Conservation (phyloP, 2,113 vertebrate genomes). For the Nesoenas mayeri region DNA sequence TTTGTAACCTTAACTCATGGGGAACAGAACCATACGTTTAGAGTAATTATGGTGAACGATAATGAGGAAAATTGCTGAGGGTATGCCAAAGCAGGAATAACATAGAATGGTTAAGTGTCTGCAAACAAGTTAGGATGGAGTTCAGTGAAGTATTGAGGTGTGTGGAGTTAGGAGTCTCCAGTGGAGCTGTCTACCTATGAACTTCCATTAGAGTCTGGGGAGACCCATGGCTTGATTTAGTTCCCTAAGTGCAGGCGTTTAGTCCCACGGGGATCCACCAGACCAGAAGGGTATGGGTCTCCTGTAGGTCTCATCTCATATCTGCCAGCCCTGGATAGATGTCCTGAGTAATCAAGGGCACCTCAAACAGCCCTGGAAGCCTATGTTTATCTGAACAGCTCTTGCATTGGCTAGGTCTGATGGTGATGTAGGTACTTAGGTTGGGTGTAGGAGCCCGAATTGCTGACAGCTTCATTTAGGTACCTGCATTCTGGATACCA, state of each 20-base stretch:
- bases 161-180: not conserved
- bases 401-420: not conserved
- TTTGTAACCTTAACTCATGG: not conserved
- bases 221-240: not conserved
- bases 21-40: not conserved
- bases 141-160: not conserved
- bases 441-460: rapidly evolving
- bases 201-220: not conserved
- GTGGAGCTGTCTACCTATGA: not conserved
- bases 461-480: not conserved
- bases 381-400: not conserved
- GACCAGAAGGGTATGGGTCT: not conserved
- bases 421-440: not conserved
- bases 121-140: not conserved
- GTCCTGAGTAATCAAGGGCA: not conserved
- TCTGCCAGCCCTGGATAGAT: not conserved
- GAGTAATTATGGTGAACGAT: not conserved
- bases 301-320: not conserved
- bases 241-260: not conserved
- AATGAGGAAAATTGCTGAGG: not conserved
- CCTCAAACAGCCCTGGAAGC: not conserved
- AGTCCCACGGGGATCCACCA: not conserved
- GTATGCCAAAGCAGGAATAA: not conserved
- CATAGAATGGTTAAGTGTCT: not conserved
- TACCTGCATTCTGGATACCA: not conserved